Percentiles rank a stretch among this genome's conserved stretches.
phyloP scores from a whole-genome alignment of 1,140 invertebrate genomes.

The Calosoma granatense region DNA sequence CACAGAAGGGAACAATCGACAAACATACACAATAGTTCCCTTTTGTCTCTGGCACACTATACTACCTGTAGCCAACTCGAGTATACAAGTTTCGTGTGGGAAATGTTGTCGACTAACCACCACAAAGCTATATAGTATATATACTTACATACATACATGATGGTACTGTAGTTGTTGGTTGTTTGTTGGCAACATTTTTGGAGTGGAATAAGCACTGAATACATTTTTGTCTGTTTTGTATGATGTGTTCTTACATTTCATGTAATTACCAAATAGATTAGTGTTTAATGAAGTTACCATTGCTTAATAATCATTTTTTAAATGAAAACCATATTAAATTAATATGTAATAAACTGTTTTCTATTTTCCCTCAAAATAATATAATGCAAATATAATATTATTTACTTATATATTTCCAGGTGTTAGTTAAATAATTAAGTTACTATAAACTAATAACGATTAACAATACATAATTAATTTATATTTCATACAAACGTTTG shows the following conservation, averaged over 20 bases:
- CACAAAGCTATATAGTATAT: neutral
- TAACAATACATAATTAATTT: too few species aligned
- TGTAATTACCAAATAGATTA: slow-evolving; percentile 9
- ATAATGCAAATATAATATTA: slow-evolving; percentile 2
- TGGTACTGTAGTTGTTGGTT: neutral
- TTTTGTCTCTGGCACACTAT: neutral
- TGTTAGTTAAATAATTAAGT: too few species aligned
- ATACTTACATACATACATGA: neutral
- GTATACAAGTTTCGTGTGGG: neutral
- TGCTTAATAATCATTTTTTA: slow-evolving; percentile 9
- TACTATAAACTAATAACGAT: too few species aligned
- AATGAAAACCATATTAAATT: slow-evolving; percentile 9
- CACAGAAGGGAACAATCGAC: too few species aligned
- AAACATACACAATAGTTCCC: too few species aligned
- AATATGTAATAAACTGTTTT: slow-evolving; percentile 8
- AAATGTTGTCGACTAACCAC: slow-evolving; percentile 2
- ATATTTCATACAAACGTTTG: too few species aligned
- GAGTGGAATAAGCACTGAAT: slow-evolving; percentile 6
- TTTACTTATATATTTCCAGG: slow-evolving; percentile 6
- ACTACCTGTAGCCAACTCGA: neutral
- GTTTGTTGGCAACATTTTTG: neutral
- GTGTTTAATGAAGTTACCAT: slow-evolving; percentile 9
- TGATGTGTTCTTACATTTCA: slow-evolving; percentile 9
- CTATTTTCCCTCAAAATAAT: slow-evolving; percentile 9
- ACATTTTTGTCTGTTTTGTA: slow-evolving; percentile 9